Evolutionary conservation across 2,113 vertebrate species (phyloP), one percentile per base, ranked within the genome.

Genomic region (Nanorana parkeri): DNA sequence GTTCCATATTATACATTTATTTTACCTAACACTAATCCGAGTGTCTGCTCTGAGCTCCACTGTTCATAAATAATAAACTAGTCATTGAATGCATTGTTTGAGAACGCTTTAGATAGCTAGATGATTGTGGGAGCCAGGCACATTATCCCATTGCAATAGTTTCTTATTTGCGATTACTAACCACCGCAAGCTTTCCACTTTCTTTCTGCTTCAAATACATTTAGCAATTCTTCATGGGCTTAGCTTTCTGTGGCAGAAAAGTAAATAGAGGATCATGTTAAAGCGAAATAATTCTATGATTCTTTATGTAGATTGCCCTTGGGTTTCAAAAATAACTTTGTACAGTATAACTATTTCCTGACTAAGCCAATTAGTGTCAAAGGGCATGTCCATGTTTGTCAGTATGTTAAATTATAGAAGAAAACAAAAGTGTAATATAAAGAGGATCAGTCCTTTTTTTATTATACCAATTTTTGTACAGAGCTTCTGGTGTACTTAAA

Each of bases 51-150:
- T 84, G 85, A 87, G 87, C 85, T 77, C 87, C 20, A 71, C 83
- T 84, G 68, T 77, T 86, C 81, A 87, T 86, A 76, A 88, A 87
- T 79, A 88, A 83, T 17, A 24, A 89, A 81, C 77, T 87, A 89
- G 87, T 77, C 86, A 83, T 75, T 72, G 63, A 88, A 55, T 80
- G 64, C 86, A 84, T 71, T 79, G 10, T 17, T 87, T 52, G 68
- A 78, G 74, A 82, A 82, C 86, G 75, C 80, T 89, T 88, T 60
- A 63, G 51, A 84, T 88, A 84, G 28, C 72, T 87, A 83, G 87
- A 90, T 85, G 90, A 84, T 67, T 13, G 2, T 76, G 82, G 56
- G 78, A 87, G 88, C 87, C 71, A 58, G 71, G 47, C 71, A 67
- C 69, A 75, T 66, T 82, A 81, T 66, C 75, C 71, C 69, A 75